Conservation (phyloP, 2,113 vertebrate genomes). For the Sceloporus tristichus region DNA sequence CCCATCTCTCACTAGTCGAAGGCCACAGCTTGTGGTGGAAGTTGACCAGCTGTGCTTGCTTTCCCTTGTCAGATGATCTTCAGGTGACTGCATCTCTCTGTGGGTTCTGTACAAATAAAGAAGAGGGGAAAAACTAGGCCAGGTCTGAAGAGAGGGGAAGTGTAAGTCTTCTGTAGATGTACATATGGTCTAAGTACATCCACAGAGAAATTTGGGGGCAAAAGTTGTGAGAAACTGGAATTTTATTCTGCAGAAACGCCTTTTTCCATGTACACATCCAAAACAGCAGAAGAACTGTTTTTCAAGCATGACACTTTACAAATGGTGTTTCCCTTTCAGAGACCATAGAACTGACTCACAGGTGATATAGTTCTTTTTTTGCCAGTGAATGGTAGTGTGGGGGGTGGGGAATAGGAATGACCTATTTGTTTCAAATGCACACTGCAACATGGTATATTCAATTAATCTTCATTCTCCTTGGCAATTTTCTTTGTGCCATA, state of each 20-base stretch:
- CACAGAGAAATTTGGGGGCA: neutral
- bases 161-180: neutral
- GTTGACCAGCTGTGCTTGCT: neutral
- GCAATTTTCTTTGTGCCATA: neutral
- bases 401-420: neutral
- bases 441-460: neutral
- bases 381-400: neutral
- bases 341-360: conserved; percentile 6
- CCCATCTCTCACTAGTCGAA: neutral
- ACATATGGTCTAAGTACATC: neutral
- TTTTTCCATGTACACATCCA: conserved; percentile 9
- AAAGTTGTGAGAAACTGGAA: conserved; percentile 13
- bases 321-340: conserved; percentile 4
- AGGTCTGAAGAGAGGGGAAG: conserved; percentile 24
- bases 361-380: neutral
- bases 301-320: neutral
- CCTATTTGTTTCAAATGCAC: neutral
- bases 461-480: neutral
- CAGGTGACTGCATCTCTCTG: neutral
- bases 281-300: conserved; percentile 8
- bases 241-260: neutral
- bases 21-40: neutral
- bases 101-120: neutral
- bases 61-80: conserved; percentile 8
- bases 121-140: conserved; percentile 21